phyloP scores from a whole-genome alignment of 2,888 invertebrate genomes.

The Eupelmus urozonus region DNA sequence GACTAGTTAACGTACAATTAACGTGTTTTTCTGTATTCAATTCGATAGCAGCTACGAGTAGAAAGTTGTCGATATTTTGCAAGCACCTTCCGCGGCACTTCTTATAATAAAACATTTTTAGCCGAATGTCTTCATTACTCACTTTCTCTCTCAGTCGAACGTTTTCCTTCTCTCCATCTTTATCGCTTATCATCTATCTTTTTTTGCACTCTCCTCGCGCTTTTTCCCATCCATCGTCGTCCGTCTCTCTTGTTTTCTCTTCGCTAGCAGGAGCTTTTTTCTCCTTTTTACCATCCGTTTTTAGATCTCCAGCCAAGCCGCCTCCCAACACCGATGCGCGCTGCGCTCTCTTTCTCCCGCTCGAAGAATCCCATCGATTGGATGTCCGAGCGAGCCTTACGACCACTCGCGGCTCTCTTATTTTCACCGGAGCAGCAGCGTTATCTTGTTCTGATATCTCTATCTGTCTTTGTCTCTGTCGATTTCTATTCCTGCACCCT shows the following conservation, averaged over 20 bases:
- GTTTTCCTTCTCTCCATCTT: neutral
- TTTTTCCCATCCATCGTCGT: neutral
- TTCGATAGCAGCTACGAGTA: too few species aligned
- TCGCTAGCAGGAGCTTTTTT: neutral
- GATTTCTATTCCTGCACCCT: conserved; percentile 4
- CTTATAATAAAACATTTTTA: too few species aligned
- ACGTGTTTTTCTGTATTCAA: too few species aligned
- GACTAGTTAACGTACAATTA: too few species aligned
- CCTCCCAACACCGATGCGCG: too few species aligned
- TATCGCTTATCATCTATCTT: neutral
- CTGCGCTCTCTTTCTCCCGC: neutral
- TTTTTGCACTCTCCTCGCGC: neutral
- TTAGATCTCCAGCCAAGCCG: conserved; percentile 14
- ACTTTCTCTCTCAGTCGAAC: neutral
- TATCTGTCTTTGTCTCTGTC: conserved; percentile 33
- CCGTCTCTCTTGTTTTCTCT: neutral
- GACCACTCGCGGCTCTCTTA: conserved; percentile 33
- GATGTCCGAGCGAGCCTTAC: conserved; percentile 33
- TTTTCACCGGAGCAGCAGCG: conserved; percentile 28
- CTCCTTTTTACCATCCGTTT: conserved; percentile 13
- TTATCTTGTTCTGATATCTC: conserved; percentile 47
- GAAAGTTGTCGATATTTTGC: too few species aligned
- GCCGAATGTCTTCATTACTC: neutral
- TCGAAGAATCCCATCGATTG: conserved; percentile 43
- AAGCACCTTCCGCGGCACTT: too few species aligned